Base-by-base conservation (phyloP, 1,140 invertebrate species). In the Bombus impatiens region DNA sequence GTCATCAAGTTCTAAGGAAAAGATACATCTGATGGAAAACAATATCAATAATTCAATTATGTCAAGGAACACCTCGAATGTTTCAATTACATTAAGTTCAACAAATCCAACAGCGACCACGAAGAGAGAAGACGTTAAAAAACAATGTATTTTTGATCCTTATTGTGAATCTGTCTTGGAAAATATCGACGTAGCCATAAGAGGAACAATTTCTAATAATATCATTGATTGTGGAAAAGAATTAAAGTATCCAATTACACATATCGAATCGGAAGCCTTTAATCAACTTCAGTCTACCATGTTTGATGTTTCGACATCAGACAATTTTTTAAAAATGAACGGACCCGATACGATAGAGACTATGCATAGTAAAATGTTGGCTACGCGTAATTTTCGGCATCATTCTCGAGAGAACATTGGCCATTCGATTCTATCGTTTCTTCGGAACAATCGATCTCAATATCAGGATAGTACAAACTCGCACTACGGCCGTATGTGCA, bases 351-450 rank as follows among this genome's bases (percentile, higher is more conserved):
- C 15, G 13, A 32, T 57, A 12, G 28, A 57, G 40, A 3, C 72
- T 44, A 42, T 44, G 13, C 9, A 59, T 18, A 40, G 9, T n/a
- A 22, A 44, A 9, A 42, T 65, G 13, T 67, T 35, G 42, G 4
- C 57, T 13, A n/a, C 32, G n/a, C n/a, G 2, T 12, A 12, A 76
- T n/a, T 28, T 70, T 12, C 77, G 35, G 71, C 2, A 89, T 87
- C 25, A 88, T 87, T 91, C 87, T 2, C 82, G 84, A 77, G 65
- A 90, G 74, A 68, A 90, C 74, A 42, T 79, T 2, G 74, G 88
- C 28, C 65, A 47, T 47, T 82, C 62, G 35, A 28, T 78, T 28
- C 37, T 74, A 9, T 40, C n/a, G 0, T 53, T 65, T 65, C 9
- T 79, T 3, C 22, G 28, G 18, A 53, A 67, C 13, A 70, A 70